Base-by-base conservation (phyloP, 2,113 vertebrate species). In the Dasyprocta punctata region DNA sequence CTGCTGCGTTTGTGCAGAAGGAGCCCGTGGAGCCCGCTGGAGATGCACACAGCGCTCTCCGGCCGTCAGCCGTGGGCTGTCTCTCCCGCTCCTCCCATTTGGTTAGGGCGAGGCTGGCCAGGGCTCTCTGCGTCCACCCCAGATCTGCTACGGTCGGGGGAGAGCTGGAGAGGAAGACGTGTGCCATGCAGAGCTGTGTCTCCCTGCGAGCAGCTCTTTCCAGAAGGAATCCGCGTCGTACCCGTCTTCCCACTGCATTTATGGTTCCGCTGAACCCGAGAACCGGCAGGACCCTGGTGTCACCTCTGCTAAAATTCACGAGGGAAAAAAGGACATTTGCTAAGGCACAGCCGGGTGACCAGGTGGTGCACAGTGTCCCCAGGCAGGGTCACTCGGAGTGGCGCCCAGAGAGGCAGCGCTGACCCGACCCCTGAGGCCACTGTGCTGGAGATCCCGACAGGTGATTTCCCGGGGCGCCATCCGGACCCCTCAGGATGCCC, bases 141-240 rank as follows among this genome's bases (percentile, higher is more conserved):
- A n/a, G 67, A 19, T 14, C 73, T 11, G 41, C 38, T 47, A 54
- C 36, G 92, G 87, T 67, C 78, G 60, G 54, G 75, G 89, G 26
- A n/a, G 14, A 54, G 2, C 71, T 87, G 88, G 49, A 47, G 38
- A 80, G 38, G 73, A n/a, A 33, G 16, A 3, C 9, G 19, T 19
- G n/a, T 14, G 33, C 81, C 0, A 0, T 33, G 88, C 56, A 3
- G 82, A 56, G 84, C 24, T 44, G 0, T 80, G n/a, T n/a, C 88
- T 91, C 14, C 71, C 61, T 19, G 5, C 16, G 78, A 92, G 36
- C 75, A 49, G 75, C 75, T 90, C 88, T 82, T 93, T 77, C 94
- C 89, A 61, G 86, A 81, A 73, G n/a, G 36, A 63, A 38, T 47
- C 73, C 56, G 60, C 24, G 47, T 52, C 69, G 30, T 80, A 26